Evolutionary conservation across 2,113 vertebrate genomes (phyloP).

Genomic region (Andinoacara biseriatus): DNA sequence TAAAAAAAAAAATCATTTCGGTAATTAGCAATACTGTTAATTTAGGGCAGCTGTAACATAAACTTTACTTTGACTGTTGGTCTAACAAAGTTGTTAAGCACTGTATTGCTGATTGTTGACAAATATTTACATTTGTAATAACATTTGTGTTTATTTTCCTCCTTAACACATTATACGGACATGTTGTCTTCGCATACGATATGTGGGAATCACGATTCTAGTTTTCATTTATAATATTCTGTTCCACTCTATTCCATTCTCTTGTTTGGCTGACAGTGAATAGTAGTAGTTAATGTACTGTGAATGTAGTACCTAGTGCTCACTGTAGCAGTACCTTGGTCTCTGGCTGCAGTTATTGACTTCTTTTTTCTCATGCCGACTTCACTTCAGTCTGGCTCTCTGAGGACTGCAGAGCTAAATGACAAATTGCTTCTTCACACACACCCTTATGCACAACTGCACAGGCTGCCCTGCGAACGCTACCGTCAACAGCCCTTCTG

Average conservation of each 20-base stretch:
- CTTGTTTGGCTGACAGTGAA: background rate
- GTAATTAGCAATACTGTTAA: background rate
- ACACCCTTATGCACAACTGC: slow-evolving; percentile 49
- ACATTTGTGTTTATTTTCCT: background rate
- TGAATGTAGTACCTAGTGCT: slow-evolving; percentile 37
- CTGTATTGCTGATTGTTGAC: background rate
- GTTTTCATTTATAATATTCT: background rate
- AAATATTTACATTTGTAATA: background rate
- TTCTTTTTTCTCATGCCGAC: slow-evolving; percentile 49
- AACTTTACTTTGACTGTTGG: background rate
- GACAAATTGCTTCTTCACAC: slow-evolving; percentile 66
- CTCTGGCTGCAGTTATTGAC: slow-evolving; percentile 55
- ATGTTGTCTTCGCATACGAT: background rate
- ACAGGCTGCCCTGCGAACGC: slow-evolving; percentile 26
- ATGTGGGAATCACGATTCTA: background rate
- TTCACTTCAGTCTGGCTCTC: slow-evolving; percentile 47
- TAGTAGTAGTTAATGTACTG: slow-evolving; percentile 2
- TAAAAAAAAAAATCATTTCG: background rate
- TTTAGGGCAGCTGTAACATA: background rate
- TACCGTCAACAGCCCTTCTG: background rate
- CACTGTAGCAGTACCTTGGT: slow-evolving; percentile 42
- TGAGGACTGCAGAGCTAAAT: slow-evolving; percentile 61
- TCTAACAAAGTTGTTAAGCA: background rate
- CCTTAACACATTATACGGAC: background rate
- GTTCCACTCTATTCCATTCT: background rate